Evolutionary conservation across 2,888 invertebrate species (phyloP).

Genomic region (Drosophila testacea): DNA sequence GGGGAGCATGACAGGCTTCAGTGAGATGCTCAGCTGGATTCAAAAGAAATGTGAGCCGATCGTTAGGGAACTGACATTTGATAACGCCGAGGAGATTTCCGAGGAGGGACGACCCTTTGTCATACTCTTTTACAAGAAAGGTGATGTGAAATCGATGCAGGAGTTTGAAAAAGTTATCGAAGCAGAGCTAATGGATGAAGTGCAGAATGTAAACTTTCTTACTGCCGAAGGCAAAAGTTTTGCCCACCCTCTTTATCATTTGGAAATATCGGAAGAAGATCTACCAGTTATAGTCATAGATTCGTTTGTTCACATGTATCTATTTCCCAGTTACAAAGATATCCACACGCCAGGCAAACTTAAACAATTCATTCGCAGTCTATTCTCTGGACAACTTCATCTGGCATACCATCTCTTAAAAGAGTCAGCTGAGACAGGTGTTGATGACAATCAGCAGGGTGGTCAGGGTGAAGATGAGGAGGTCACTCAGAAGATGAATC

Average conservation of each 20-base stretch:
- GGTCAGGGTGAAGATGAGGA: background rate
- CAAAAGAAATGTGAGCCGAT: conserved; percentile 95
- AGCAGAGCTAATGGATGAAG: conserved; percentile 90
- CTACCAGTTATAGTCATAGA: conserved; percentile 98
- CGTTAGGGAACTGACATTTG: conserved; percentile 98
- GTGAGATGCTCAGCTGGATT: conserved; percentile 92
- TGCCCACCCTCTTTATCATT: conserved; percentile 96
- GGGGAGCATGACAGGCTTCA: conserved; percentile 89
- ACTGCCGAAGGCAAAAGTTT: conserved; percentile 97
- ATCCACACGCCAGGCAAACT: conserved; percentile 92
- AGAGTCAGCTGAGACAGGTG: too few relatives aligned
- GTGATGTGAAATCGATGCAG: conserved; percentile 91
- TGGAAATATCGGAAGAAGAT: conserved; percentile 94
- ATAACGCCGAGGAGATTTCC: conserved; percentile 98
- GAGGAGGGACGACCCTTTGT: conserved; percentile 98
- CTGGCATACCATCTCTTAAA: background rate
- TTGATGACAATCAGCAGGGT: background rate
- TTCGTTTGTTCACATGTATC: conserved; percentile 98
- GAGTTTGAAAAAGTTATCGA: conserved; percentile 91
- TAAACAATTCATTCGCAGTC: conserved; percentile 93
- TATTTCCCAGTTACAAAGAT: conserved; percentile 92
- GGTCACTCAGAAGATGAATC: background rate
- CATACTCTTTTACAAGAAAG: conserved; percentile 95
- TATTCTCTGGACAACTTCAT: conserved; percentile 89
- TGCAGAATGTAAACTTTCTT: conserved; percentile 96